Base-by-base conservation (phyloP, 1,140 invertebrate species). In the Drosophila tristis region DNA sequence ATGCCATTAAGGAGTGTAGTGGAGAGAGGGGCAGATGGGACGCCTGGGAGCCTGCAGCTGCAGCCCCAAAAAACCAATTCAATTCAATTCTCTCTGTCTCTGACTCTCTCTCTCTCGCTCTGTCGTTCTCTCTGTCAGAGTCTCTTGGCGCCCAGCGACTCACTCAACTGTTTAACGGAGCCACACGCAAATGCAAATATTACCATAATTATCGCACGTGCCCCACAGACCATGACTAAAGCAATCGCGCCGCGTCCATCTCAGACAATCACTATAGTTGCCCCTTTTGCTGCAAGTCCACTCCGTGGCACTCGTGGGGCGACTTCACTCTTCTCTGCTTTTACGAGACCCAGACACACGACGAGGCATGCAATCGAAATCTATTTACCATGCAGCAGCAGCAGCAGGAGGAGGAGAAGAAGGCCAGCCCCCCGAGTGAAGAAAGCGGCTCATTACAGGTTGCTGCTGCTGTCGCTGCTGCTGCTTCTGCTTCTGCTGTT, bases 161-260 rank as follows among this genome's bases (percentile, higher is more conserved):
- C 82, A 89, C 78, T 86, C 82, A 89, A 86, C 82, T 86, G 82
- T 86, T 86, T 87, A 86, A 78, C 82, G 82, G 78, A 86, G 82
- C 82, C 82, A 86, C 82, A 86, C 84, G 82, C 82, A 86, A 86
- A 87, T 86, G 82, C 82, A 86, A 86, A 86, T 86, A 86, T 86
- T 87, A 86, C 84, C 82, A 86, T 86, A 86, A 86, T 86, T 87
- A 86, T 86, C 82, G 82, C 82, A 86, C 82, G 77, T 82, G 78
- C 59, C 75, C 70, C 74, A 50, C 78, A 86, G 82, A 87, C 84
- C 82, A 87, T 87, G 82, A 87, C 82, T 79, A 86, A 86, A 87
- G 84, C 84, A 87, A 89, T 89, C 84, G 84, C 82, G 79, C 70
- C 84, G 79, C 70, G 74, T 82, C 82, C 82, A 81, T 77, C 72